phyloP scores from a whole-genome alignment of 2,113 vertebrate genomes.

The Oreochromis tanganicae region DNA sequence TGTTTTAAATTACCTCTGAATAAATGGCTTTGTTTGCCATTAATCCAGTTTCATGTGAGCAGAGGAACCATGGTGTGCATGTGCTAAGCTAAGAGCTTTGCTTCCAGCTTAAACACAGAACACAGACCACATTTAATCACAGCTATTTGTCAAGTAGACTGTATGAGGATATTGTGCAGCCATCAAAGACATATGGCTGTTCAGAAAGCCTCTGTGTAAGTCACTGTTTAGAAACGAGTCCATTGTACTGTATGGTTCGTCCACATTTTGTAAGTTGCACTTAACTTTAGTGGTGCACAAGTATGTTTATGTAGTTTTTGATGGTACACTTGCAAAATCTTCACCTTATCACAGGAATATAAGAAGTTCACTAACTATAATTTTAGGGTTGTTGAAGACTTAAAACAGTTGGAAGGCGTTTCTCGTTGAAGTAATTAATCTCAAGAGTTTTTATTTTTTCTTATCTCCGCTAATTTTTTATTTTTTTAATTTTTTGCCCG shows the following conservation, averaged over 20 bases:
- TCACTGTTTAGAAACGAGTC: neutral
- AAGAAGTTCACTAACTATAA: neutral
- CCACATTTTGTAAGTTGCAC: neutral
- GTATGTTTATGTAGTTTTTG: neutral
- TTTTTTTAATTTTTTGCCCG: neutral
- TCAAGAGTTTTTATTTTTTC: neutral
- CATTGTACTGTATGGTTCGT: neutral
- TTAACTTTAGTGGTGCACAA: neutral
- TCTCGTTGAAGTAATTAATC: neutral
- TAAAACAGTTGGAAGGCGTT: neutral
- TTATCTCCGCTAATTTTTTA: neutral
- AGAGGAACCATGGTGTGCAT: slow-evolving; percentile 52
- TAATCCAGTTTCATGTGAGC: slow-evolving; percentile 67
- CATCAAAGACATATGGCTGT: slow-evolving; percentile 26
- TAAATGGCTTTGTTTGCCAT: slow-evolving; percentile 75
- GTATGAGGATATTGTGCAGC: slow-evolving; percentile 25
- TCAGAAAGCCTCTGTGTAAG: neutral
- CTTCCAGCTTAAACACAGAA: slow-evolving; percentile 45
- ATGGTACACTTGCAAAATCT: neutral
- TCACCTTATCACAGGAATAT: neutral
- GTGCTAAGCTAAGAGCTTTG: slow-evolving; percentile 58
- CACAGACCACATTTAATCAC: slow-evolving; percentile 59
- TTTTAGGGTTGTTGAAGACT: neutral
- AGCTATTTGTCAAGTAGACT: slow-evolving; percentile 51
- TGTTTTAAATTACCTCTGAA: slow-evolving; percentile 67